Percentiles rank a stretch among this genome's conserved stretches.
These are phyloP conservation scores for Delphinapterus leucas DNA, from an alignment of 2,113 vertebrate genomes.

Conservation along the genomic window DNA sequence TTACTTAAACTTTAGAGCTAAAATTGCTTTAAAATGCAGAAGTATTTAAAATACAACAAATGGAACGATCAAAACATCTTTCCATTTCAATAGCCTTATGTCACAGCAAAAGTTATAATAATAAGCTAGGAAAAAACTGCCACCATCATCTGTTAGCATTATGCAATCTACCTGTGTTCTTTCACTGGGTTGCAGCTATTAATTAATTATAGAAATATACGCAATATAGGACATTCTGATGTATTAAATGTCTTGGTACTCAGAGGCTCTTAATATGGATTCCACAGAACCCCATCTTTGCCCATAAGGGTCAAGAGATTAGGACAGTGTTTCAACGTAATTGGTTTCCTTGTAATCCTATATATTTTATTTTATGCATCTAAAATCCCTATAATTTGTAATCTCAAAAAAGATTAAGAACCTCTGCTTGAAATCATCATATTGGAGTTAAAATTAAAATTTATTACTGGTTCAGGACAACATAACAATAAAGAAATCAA, in stretches of 20 bases:
- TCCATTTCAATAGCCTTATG: not conserved
- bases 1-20: not conserved
- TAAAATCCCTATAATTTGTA: not conserved
- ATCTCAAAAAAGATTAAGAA: not conserved
- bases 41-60: constrained; percentile 19
- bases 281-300: not conserved
- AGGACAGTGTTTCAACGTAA: not conserved
- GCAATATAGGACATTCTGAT: not conserved
- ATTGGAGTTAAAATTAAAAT: constrained; percentile 13
- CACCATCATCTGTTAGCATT: not conserved
- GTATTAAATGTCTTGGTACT: not conserved
- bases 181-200: not conserved
- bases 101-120: not conserved
- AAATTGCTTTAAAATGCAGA: constrained; percentile 14
- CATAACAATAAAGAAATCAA: constrained; percentile 12
- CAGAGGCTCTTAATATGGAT: not conserved
- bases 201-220: not conserved
- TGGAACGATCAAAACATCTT: not conserved
- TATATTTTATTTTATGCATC: constrained; percentile 35
- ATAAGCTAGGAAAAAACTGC: not conserved
- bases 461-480: not conserved
- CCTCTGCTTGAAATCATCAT: not conserved
- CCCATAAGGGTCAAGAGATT: not conserved
- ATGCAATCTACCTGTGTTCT: not conserved
- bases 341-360: not conserved